These are phyloP conservation scores for Typhlichthys eigenmanni DNA, from an alignment of 2,797 vertebrate genomes.

Conservation along the genomic window DNA sequence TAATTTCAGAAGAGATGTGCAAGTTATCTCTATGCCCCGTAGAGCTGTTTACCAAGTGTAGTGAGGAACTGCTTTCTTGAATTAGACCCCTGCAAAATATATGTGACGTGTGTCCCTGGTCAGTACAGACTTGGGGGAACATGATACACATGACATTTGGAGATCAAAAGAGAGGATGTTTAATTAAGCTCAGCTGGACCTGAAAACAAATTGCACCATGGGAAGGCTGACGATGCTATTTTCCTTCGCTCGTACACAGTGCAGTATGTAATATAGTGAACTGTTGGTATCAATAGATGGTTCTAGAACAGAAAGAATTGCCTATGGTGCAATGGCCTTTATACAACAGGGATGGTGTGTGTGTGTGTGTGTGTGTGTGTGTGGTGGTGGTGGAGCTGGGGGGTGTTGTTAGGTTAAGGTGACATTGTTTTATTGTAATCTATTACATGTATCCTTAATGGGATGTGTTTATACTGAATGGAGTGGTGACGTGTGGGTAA, in stretches of 20 bases:
- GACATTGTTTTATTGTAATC: not conserved
- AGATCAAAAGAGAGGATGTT: conserved; percentile 9
- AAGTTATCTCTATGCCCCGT: conserved; percentile 28
- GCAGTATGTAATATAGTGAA: conserved; percentile 20
- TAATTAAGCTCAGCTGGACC: conserved; percentile 5
- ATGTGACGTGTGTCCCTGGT: no score
- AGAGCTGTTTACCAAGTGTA: conserved; percentile 40
- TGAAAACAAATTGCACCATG: not conserved
- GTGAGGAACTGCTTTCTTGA: conserved; percentile 20
- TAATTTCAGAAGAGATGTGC: conserved; percentile 48
- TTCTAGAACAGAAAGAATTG: conserved; percentile 67
- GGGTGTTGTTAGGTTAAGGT: not conserved
- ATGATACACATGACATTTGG: conserved; percentile 6
- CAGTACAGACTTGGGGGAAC: conserved; percentile 5
- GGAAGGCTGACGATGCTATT: not conserved
- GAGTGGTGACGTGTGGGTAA: not conserved
- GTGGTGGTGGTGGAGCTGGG: not conserved
- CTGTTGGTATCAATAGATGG: conserved; percentile 70
- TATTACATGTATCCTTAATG: not conserved
- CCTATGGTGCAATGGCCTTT: not conserved
- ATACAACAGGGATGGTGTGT: not conserved
- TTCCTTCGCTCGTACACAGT: not conserved
- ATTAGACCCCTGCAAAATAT: not conserved
- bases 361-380: not conserved
- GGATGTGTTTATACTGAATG: no score